Conservation (phyloP, 2,888 invertebrate genomes). For the Cinara cedri region DNA sequence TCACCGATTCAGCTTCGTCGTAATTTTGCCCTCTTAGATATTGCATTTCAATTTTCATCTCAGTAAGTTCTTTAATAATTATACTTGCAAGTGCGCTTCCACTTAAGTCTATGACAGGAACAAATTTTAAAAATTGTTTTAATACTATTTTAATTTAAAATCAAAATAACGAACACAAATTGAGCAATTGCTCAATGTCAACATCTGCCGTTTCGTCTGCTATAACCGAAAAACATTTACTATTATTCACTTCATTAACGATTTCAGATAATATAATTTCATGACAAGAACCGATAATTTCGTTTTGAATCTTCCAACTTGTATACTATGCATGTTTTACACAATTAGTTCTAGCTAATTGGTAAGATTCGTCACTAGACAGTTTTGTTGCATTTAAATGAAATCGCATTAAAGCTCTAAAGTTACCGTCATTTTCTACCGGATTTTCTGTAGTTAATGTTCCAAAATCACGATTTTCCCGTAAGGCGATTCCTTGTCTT, state of each 20-base stretch:
- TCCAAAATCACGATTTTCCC: constrained; percentile 1
- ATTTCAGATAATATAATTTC: constrained; percentile 59
- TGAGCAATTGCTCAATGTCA: constrained; percentile 60
- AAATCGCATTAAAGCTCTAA: constrained; percentile 23
- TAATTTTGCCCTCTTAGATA: constrained; percentile 27
- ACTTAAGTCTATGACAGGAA: constrained; percentile 5
- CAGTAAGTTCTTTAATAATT: background rate
- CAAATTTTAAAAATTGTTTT: constrained; percentile 43
- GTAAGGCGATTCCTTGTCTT: constrained; percentile 10
- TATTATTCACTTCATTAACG: constrained; percentile 58
- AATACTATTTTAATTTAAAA: constrained; percentile 8
- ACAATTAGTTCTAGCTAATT: constrained; percentile 5
- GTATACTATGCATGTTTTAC: constrained; percentile 60
- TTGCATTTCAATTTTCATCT: constrained; percentile 1
- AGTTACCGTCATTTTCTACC: constrained; percentile 15
- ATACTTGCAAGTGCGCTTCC: constrained; percentile 26
- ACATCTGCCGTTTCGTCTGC: constrained; percentile 60
- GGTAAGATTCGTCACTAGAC: background rate
- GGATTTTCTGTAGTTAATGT: constrained; percentile 14
- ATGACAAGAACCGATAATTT: constrained; percentile 60
- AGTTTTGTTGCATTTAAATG: background rate
- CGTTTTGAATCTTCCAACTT: constrained; percentile 61
- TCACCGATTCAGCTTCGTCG: constrained; percentile 55
- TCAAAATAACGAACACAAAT: constrained; percentile 60
- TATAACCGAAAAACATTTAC: constrained; percentile 57